Evolutionary conservation across 53 echinoderm and acorn worm genomes (phyloP).

Genomic region (Hippasteria phrygiana): DNA sequence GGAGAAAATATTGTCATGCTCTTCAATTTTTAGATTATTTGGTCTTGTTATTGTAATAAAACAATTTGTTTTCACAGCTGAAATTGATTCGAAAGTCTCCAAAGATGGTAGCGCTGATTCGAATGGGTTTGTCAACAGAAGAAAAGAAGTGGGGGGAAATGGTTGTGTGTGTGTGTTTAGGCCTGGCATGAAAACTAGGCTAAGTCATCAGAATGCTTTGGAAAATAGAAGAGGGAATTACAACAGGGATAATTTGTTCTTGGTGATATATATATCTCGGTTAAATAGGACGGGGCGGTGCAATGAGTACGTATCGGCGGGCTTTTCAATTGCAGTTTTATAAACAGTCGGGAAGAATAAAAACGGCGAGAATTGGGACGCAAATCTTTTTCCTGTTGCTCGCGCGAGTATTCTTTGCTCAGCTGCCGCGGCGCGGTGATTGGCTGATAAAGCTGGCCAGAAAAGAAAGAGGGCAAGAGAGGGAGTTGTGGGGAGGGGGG

Average conservation of each 20-base stretch:
- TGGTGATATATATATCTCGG: conserved; percentile 21
- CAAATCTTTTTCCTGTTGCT: conserved; percentile 50
- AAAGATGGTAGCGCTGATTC: conserved; percentile 44
- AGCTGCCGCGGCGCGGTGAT: conserved; percentile 47
- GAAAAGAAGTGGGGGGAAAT: no score
- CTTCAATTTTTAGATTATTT: conserved; percentile 19
- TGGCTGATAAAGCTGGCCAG: conserved; percentile 7
- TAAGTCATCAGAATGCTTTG: conserved; percentile 44
- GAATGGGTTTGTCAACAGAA: conserved; percentile 20
- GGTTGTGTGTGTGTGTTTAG: conserved; percentile 15
- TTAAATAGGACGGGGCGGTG: background rate
- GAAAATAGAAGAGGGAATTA: background rate
- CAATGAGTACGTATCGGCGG: conserved; percentile 12
- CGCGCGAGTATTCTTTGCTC: conserved; percentile 37
- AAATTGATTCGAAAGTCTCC: conserved; percentile 43
- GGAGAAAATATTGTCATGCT: background rate
- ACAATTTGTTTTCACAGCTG: conserved; percentile 66
- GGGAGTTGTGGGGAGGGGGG: background rate
- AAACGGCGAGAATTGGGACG: conserved; percentile 3
- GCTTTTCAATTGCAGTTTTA: conserved; percentile 12
- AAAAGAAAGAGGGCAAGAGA: background rate
- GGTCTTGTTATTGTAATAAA: conserved; percentile 49
- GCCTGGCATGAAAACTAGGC: conserved; percentile 26
- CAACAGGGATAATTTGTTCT: conserved; percentile 6
- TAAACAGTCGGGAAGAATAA: conserved; percentile 6